Conservation (phyloP, 2,888 invertebrate species). For the Baccha elongata region DNA sequence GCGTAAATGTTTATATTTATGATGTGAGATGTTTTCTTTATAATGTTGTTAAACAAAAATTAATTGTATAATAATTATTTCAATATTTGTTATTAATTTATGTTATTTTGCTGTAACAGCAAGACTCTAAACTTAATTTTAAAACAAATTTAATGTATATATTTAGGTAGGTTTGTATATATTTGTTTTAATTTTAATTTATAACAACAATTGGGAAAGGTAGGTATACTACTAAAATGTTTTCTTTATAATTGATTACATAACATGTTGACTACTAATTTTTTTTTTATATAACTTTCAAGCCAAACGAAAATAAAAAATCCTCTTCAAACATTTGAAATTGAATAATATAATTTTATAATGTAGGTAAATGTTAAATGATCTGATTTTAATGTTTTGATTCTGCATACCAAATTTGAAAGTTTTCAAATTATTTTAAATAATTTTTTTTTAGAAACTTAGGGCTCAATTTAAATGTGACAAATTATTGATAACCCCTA, state of each 20-base stretch:
- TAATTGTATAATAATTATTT: too few relatives aligned
- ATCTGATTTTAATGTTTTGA: slow-evolving; percentile 32
- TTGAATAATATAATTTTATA: slow-evolving; percentile 14
- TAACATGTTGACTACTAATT: slow-evolving; percentile 34
- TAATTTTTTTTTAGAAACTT: slow-evolving; percentile 68
- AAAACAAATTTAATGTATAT: neutral
- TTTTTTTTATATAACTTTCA: slow-evolving; percentile 10
- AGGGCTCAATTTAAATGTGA: slow-evolving; percentile 76
- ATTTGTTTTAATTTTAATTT: neutral
- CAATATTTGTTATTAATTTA: too few relatives aligned
- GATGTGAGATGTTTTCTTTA: too few relatives aligned
- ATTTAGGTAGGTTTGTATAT: too few relatives aligned
- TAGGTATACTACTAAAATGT: slow-evolving; percentile 17
- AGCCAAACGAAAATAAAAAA: slow-evolving; percentile 51
- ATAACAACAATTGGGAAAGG: slow-evolving; percentile 9
- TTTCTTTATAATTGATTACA: slow-evolving; percentile 11
- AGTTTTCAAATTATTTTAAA: slow-evolving; percentile 33
- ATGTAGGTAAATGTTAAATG: slow-evolving; percentile 23
- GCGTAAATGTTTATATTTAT: too few relatives aligned
- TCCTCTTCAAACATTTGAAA: slow-evolving; percentile 42
- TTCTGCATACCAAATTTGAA: slow-evolving; percentile 44
- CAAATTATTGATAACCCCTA: slow-evolving; percentile 71
- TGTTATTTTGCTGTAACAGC: too few relatives aligned
- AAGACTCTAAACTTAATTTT: too few relatives aligned
- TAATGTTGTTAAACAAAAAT: too few relatives aligned